Evolutionary conservation across 1,140 invertebrate genomes (phyloP).

Genomic region (Macrosteles quadrilineatus): DNA sequence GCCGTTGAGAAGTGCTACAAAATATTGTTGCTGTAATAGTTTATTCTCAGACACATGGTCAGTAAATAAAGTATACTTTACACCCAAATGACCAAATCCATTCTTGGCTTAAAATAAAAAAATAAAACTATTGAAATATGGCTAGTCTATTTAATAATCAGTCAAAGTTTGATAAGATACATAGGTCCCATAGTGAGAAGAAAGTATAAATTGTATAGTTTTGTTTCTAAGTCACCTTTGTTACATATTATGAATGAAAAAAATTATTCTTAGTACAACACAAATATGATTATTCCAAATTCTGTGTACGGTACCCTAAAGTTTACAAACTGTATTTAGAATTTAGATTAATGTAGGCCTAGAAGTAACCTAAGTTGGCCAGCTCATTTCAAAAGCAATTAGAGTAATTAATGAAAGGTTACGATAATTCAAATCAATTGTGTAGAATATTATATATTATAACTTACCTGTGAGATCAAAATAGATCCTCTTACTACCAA

Average conservation of each 20-base stretch:
- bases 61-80: neutral
- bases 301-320: too few relatives aligned
- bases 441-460: neutral
- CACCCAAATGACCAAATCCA: neutral
- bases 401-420: neutral
- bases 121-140: neutral
- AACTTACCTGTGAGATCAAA: constrained; percentile 63
- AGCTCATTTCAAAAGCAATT: too few relatives aligned
- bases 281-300: too few relatives aligned
- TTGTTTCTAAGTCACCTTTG: too few relatives aligned
- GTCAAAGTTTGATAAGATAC: neutral
- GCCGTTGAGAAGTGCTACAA: constrained; percentile 64
- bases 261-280: too few relatives aligned
- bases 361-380: too few relatives aligned
- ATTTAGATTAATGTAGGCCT: too few relatives aligned
- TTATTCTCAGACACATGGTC: constrained; percentile 27
- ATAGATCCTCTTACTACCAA: constrained; percentile 44
- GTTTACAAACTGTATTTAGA: too few relatives aligned
- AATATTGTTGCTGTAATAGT: constrained; percentile 38
- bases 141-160: neutral
- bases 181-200: neutral
- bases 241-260: too few relatives aligned
- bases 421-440: neutral
- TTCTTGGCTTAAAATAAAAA: neutral
- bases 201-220: too few relatives aligned